Conservation (phyloP, 2,113 vertebrate species). For the Ptyas mucosa region DNA sequence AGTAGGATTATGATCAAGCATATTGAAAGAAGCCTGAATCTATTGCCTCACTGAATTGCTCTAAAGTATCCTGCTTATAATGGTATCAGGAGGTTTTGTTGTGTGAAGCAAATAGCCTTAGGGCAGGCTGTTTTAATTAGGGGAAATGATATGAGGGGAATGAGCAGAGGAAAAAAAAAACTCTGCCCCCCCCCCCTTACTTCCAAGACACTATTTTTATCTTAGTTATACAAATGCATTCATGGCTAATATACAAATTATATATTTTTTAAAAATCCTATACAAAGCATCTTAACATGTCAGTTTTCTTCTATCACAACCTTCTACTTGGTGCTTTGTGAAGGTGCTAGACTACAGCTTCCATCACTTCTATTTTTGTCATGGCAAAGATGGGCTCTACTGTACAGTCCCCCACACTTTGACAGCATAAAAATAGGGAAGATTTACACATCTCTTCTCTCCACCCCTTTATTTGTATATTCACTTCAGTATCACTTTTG, state of each 20-base stretch:
- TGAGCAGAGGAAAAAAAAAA: neutral
- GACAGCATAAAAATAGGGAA: neutral
- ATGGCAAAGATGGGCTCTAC: neutral
- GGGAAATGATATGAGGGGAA: neutral
- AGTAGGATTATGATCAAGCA: neutral
- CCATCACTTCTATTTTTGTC: neutral
- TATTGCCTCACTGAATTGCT: neutral
- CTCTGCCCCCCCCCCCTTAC: neutral
- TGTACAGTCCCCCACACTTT: neutral
- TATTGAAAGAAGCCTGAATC: neutral
- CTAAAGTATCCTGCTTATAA: neutral
- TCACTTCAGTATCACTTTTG: neutral
- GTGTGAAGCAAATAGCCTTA: neutral
- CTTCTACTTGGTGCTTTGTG: neutral
- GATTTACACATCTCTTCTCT: neutral
- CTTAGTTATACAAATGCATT: neutral
- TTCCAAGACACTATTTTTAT: neutral
- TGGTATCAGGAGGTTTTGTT: neutral
- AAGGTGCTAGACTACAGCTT: neutral
- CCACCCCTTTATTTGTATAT: neutral
- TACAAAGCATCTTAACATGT: neutral
- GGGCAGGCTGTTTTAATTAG: neutral
- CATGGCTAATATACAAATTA: neutral
- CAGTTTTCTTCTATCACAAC: neutral
- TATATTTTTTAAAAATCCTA: neutral